Evolutionary conservation across 1,140 invertebrate species (phyloP), one percentile per base, ranked within the genome.

Genomic region (Phthorimaea operculella): DNA sequence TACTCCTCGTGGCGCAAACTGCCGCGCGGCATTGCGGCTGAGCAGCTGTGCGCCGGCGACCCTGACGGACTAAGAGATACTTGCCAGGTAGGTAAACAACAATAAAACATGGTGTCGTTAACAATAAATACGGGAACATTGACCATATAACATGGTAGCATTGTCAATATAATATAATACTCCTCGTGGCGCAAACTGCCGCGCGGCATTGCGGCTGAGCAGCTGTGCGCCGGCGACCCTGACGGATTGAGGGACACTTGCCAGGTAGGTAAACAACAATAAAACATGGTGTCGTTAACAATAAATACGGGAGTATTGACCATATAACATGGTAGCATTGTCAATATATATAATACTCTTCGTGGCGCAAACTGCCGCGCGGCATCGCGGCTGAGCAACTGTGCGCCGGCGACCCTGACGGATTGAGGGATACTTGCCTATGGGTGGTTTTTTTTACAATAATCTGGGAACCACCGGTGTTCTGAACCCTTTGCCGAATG

Each of bases 341-440:
- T 4, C 21, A 28, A n/a, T n/a, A n/a, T n/a, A n/a, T n/a, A n/a
- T n/a, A n/a, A n/a, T 89, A 84, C 55, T 50, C 5, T 64, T 74
- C 42, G 33, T 73, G 57, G 72, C 74, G 64, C 14, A 76, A 65
- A 45, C 59, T 71, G 56, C 74, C 73, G 10, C 55, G 14, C 15
- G 77, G 70, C 6, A 73, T 74, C 59, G 59, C 55, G n/a, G 54
- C 56, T 55, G 67, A 54, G 65, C 88, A 84, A 55, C 58, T 91
- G 4, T 90, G 89, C 59, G 90, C 89, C 0, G 88, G 88, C 12
- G 74, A 85, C 58, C 72, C 76, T 3, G 63, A 71, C 8, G 86
- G 85, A 1, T 76, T 80, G 0, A 79, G 79, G 17, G 90, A 91
- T 63, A 87, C 90, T 0, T 91, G 90, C 66, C 88, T n/a, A n/a